Conservation (phyloP, 1,140 invertebrate species). For the Drosophila nigromelanica region DNA sequence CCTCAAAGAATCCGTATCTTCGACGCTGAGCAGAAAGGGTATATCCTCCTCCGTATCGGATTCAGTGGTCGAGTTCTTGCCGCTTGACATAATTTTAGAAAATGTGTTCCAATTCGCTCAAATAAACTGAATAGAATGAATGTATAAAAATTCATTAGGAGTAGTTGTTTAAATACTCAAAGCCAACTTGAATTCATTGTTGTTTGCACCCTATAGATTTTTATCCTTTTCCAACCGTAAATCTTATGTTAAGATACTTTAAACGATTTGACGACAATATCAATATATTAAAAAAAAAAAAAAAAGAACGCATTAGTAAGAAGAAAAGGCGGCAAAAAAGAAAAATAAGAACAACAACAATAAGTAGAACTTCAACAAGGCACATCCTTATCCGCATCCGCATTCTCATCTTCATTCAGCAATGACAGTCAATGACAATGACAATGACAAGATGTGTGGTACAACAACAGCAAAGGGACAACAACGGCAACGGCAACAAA, state of each 20-base stretch:
- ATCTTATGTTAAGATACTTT: no score
- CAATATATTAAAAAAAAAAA: conserved; percentile 30
- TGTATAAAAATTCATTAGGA: no score
- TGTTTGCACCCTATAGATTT: not conserved
- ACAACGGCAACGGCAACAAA: conserved; percentile 17
- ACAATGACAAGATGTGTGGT: conserved; percentile 40
- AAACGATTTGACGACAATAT: conserved; percentile 8
- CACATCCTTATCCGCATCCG: conserved; percentile 36
- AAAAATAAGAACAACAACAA: conserved; percentile 14
- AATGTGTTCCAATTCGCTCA: no score
- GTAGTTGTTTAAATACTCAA: no score
- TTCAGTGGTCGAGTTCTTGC: no score
- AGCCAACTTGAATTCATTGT: no score
- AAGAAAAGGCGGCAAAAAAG: conserved; percentile 7
- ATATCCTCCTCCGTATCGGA: no score
- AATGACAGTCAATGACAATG: conserved; percentile 48
- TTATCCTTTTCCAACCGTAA: no score
- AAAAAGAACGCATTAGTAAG: conserved; percentile 27
- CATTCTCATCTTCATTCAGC: conserved; percentile 32
- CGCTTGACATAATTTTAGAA: no score
- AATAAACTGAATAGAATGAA: no score
- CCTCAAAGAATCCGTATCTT: no score
- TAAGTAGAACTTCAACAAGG: conserved; percentile 38
- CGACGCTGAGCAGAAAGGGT: no score
- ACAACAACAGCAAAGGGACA: conserved; percentile 32